phyloP scores from a whole-genome alignment of 2,113 vertebrate species.

The Nyctibius bracteatus region DNA sequence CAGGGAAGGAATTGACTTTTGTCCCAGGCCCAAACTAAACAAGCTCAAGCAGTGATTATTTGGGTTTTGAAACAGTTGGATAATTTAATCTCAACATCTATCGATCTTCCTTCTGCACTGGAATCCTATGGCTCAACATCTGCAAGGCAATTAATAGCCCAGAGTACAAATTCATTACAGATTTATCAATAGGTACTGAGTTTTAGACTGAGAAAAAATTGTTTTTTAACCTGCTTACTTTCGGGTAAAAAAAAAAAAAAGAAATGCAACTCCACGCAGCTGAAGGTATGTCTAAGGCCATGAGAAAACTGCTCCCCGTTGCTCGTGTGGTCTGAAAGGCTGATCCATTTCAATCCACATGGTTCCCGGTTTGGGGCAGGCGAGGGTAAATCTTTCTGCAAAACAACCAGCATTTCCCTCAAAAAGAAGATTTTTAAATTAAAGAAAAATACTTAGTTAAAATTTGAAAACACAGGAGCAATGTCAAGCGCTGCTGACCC shows the following conservation, averaged over 20 bases:
- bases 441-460: no score
- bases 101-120: not conserved
- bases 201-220: not conserved
- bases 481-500: not conserved
- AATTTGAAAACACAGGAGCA: not conserved
- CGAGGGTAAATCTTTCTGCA: not conserved
- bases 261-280: not conserved
- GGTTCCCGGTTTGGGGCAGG: not conserved
- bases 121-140: conserved; percentile 45
- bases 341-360: not conserved
- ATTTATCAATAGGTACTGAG: conserved; percentile 25
- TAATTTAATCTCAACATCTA: conserved; percentile 55
- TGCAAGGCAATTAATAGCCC: conserved; percentile 18
- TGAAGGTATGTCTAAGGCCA: not conserved
- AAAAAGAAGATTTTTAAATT: not conserved
- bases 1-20: conserved; percentile 52
- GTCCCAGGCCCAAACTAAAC: conserved; percentile 11
- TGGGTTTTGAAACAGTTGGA: conserved; percentile 19
- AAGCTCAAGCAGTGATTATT: conserved; percentile 54
- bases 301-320: not conserved
- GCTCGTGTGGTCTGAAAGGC: not conserved
- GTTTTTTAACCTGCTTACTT: not conserved
- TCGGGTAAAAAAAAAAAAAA: not conserved
- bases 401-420: not conserved
- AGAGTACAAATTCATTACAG: not conserved